Base-by-base conservation (phyloP, 2,888 invertebrate species). In the Danaus chrysippus region DNA sequence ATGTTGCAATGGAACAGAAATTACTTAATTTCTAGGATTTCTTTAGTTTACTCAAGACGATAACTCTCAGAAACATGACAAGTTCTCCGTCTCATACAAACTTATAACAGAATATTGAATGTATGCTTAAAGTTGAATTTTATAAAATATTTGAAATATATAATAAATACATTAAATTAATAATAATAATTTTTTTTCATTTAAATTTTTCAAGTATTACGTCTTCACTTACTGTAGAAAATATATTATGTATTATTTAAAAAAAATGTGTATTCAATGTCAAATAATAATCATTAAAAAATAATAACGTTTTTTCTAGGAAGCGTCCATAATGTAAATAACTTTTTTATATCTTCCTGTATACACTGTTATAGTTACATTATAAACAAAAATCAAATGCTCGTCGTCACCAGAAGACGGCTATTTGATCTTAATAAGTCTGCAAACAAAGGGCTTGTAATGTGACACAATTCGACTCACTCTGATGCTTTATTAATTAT, bases 331-430 rank as follows among this genome's bases (percentile, higher is more conserved):
- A 17, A 49, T 49, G 17, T 49, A 68, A 68, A 70, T 69, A 63
- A 61, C 64, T 58, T 67, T 78, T 85, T 85, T 79, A 84, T 83
- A 77, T 79, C 85, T 86, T 86, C 86, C 84, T 82, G 82, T 70
- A 73, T 76, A 73, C 71, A 77, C 79, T 79, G 78, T 80, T 76
- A 77, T 74, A 72, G 71, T 65, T 69, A 70, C 63, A 78, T 78
- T 70, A 75, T 84, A 83, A 85, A 86, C 81, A 84, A 70, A 62
- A 70, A 56, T 54, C 54, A 55, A 54, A 66, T 68, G 71, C 72
- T 71, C 75, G 73, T 71, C 78, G 73, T 73, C 63, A 71, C 70
- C 64, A 64, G 66, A 66, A 66, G 68, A 72, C 68, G 62, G 72
- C 64, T 74, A 83, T 82, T 83, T 83, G 79, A 80, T 83, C 79